Percentiles rank a stretch among this genome's conserved stretches.
Evolutionary conservation across 2,888 invertebrate genomes (phyloP).

Genomic region (Trichopoda pennipes): DNA sequence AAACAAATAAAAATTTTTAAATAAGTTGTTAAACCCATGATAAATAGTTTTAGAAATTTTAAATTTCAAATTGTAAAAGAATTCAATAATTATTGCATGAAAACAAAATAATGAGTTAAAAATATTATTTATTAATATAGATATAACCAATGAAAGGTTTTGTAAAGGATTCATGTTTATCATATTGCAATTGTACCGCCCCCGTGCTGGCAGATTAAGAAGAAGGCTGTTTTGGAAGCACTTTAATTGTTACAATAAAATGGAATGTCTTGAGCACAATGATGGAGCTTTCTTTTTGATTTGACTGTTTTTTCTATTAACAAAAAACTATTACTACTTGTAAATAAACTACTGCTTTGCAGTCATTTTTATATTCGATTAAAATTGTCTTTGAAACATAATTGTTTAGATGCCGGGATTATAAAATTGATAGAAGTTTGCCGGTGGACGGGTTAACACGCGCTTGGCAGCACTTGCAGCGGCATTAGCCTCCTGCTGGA

Average conservation of each 20-base stretch:
- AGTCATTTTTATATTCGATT: slow-evolving; percentile 53
- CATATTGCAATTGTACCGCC: slow-evolving; percentile 66
- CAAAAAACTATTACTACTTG: neutral
- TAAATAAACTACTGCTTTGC: slow-evolving; percentile 46
- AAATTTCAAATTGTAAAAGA: slow-evolving; percentile 31
- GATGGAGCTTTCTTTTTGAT: slow-evolving; percentile 22
- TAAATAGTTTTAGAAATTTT: slow-evolving; percentile 32
- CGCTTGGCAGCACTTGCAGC: slow-evolving; percentile 78
- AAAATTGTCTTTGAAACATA: neutral
- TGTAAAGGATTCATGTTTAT: slow-evolving; percentile 17
- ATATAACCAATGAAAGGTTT: slow-evolving; percentile 17
- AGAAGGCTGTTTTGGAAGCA: slow-evolving; percentile 45
- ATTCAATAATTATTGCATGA: slow-evolving; percentile 52
- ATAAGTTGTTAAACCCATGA: slow-evolving; percentile 59
- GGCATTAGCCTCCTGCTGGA: slow-evolving; percentile 82
- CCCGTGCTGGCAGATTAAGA: slow-evolving; percentile 41
- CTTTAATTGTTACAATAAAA: slow-evolving; percentile 35
- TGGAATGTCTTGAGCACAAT: slow-evolving; percentile 66
- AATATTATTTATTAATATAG: neutral
- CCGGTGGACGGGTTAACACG: slow-evolving; percentile 76
- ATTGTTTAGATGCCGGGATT: slow-evolving; percentile 77
- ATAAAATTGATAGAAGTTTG: slow-evolving; percentile 75
- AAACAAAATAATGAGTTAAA: slow-evolving; percentile 46
- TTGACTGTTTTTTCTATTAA: neutral
- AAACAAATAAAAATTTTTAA: slow-evolving; percentile 52